A percentile compares a stretch with the other conserved stretches of the same genome.
Evolutionary conservation across 2,888 invertebrate species (phyloP).

Genomic region (Coelinius sp.): DNA sequence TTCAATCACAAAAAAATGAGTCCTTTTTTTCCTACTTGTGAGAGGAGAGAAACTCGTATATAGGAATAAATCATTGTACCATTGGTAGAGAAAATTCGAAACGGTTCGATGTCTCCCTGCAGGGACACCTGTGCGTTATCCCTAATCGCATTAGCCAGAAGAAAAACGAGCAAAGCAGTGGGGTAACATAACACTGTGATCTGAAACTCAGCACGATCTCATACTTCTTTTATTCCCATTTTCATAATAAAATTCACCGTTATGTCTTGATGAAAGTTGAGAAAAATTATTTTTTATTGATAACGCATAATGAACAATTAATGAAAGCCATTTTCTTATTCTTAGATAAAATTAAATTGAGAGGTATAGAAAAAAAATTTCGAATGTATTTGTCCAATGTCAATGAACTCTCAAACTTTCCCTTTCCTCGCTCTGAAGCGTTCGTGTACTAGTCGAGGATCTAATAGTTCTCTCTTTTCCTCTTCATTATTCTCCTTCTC

Average conservation of each 20-base stretch:
- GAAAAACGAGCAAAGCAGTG: conserved; percentile 2
- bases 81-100: neutral
- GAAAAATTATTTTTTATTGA: conserved; percentile 1
- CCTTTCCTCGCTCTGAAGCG: conserved; percentile 42
- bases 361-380: conserved; percentile 2
- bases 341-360: neutral
- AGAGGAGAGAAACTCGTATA: neutral
- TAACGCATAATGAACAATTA: neutral
- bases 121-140: neutral
- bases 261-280: conserved; percentile 3
- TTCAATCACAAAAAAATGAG: neutral
- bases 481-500: conserved; percentile 12
- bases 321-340: neutral
- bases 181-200: conserved; percentile 5
- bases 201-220: conserved; percentile 11
- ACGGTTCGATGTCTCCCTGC: conserved; percentile 3
- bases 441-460: conserved; percentile 35
- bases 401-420: conserved; percentile 44
- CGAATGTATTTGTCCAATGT: conserved; percentile 34
- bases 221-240: conserved; percentile 4
- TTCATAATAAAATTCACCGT: conserved; percentile 5
- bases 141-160: conserved; percentile 28
- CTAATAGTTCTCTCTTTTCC: conserved; percentile 38
- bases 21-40: neutral
- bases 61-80: neutral